phyloP scores from a whole-genome alignment of 2,113 vertebrate species.

The Nyctibius bracteatus region DNA sequence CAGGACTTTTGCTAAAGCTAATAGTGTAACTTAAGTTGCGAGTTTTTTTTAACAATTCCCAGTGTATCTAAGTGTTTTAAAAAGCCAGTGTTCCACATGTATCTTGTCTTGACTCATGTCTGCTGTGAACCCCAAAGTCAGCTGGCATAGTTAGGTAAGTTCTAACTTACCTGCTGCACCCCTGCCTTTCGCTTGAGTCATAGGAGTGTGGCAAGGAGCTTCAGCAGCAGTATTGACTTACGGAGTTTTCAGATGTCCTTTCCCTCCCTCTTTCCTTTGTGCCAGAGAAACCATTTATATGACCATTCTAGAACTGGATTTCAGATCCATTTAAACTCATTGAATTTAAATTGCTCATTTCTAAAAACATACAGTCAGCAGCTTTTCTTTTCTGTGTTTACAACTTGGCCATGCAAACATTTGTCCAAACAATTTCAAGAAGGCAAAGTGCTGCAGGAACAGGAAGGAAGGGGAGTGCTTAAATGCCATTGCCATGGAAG shows the following conservation, averaged over 20 bases:
- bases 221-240: background rate
- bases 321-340: background rate
- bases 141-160: background rate
- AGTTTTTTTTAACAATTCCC: background rate
- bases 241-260: background rate
- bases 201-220: background rate
- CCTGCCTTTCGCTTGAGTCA: background rate
- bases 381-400: background rate
- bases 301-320: background rate
- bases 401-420: background rate
- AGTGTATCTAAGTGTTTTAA: background rate
- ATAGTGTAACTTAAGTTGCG: background rate
- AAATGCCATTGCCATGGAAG: constrained; percentile 23
- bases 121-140: background rate
- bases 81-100: background rate
- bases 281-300: background rate
- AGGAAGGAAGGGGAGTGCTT: background rate
- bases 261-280: background rate
- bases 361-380: background rate
- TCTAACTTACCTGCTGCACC: background rate
- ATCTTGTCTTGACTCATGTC: background rate
- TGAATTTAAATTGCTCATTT: background rate
- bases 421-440: background rate
- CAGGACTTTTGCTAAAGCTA: background rate
- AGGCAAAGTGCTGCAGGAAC: background rate